phyloP scores from a whole-genome alignment of 2,113 vertebrate species.

The Microtus montanus region DNA sequence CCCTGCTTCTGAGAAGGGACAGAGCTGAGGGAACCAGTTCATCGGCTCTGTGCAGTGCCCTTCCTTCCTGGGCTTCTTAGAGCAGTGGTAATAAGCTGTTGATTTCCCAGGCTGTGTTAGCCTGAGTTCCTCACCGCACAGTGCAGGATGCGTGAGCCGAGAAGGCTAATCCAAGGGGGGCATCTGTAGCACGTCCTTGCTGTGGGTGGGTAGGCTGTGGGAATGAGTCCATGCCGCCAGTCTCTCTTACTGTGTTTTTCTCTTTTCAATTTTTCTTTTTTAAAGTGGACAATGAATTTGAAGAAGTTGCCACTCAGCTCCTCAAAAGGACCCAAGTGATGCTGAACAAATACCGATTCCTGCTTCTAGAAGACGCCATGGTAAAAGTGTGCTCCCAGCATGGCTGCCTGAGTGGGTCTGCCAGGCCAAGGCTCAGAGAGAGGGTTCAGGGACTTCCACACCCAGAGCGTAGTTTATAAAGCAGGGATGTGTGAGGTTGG shows the following conservation, averaged over 20 bases:
- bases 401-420: neutral
- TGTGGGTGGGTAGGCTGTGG: neutral
- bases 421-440: neutral
- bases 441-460: neutral
- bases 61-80: neutral
- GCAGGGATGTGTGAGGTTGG: neutral
- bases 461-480: neutral
- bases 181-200: neutral
- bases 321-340: slow-evolving; percentile 95
- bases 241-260: slow-evolving; percentile 54
- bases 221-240: neutral
- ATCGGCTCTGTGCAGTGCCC: neutral
- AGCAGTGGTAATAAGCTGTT: neutral
- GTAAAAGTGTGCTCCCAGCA: slow-evolving; percentile 80
- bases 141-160: neutral
- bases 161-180: neutral
- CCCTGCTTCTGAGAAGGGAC: neutral
- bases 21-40: neutral
- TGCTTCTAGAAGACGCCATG: slow-evolving; percentile 98
- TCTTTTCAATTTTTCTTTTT: slow-evolving; percentile 68
- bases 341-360: slow-evolving; percentile 97
- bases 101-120: neutral
- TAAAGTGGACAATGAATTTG: slow-evolving; percentile 96
- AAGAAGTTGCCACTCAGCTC: slow-evolving; percentile 93
- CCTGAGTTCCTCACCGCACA: neutral